Evolutionary conservation across 2,797 vertebrate species (phyloP).

Genomic region (Lepilemur ruficaudatus): DNA sequence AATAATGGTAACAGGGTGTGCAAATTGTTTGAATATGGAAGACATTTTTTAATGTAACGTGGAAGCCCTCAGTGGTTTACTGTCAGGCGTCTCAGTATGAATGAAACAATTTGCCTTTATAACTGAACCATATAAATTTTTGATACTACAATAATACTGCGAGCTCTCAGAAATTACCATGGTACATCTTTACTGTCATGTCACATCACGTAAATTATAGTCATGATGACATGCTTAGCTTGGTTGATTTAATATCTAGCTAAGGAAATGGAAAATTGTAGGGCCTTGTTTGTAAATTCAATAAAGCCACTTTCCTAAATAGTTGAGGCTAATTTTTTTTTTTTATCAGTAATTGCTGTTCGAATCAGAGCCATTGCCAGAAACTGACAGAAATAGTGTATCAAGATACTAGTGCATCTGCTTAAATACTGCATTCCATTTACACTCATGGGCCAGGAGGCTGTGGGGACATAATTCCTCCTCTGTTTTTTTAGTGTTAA

Average conservation of each 20-base stretch:
- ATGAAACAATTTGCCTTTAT: conserved; percentile 88
- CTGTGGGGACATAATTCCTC: neutral
- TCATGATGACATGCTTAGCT: conserved; percentile 83
- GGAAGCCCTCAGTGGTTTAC: conserved; percentile 81
- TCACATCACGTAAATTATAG: conserved; percentile 86
- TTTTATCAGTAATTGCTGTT: conserved; percentile 62
- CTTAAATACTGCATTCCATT: conserved; percentile 31
- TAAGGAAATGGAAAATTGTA: conserved; percentile 81
- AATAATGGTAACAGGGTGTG: conserved; percentile 78
- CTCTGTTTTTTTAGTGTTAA: neutral
- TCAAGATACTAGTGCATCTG: conserved; percentile 36
- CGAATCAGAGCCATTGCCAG: conserved; percentile 42
- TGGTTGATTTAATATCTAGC: conserved; percentile 83
- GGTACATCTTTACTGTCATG: conserved; percentile 88
- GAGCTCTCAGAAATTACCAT: conserved; percentile 85
- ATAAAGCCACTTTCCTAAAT: conserved; percentile 80
- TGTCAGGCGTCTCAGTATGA: conserved; percentile 82
- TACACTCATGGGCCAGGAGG: neutral
- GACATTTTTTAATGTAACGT: conserved; percentile 78
- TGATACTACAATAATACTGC: conserved; percentile 86
- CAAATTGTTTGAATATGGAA: conserved; percentile 79
- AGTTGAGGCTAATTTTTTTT: conserved; percentile 63
- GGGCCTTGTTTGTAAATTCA: conserved; percentile 83
- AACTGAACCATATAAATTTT: conserved; percentile 88
- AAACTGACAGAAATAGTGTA: conserved; percentile 56